Conservation (phyloP, 2,888 invertebrate genomes). For the Salticus scenicus region DNA sequence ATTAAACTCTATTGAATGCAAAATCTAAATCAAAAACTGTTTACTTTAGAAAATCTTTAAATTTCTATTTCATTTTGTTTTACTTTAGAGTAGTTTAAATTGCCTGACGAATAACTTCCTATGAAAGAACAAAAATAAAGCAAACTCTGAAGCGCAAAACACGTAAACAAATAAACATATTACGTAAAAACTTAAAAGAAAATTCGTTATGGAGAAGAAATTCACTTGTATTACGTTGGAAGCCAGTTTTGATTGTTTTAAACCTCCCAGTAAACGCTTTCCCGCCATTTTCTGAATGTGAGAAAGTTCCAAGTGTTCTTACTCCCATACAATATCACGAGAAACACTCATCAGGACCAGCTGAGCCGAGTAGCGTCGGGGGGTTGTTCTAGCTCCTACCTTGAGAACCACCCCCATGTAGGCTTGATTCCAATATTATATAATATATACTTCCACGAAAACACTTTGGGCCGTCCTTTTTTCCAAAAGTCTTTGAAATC, state of each 20-base stretch:
- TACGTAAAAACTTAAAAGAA: not conserved
- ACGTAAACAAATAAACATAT: not conserved
- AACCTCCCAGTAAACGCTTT: constrained; percentile 43
- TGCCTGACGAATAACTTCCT: not conserved
- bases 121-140: not conserved
- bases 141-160: not conserved
- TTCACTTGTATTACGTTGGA: constrained; percentile 22
- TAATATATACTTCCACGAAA: constrained; percentile 61
- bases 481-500: constrained; percentile 49
- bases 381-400: constrained; percentile 11
- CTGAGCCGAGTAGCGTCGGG: not conserved
- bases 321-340: constrained; percentile 59
- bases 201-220: constrained; percentile 49
- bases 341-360: constrained; percentile 59
- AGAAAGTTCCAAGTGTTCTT: constrained; percentile 52
- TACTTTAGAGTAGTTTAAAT: not conserved
- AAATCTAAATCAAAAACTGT: too few relatives aligned
- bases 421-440: constrained; percentile 65
- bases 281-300: constrained; percentile 58
- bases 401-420: not conserved
- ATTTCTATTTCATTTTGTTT: not conserved
- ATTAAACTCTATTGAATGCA: too few relatives aligned
- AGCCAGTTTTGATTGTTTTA: constrained; percentile 56
- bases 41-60: too few relatives aligned
- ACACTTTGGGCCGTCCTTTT: constrained; percentile 11